phyloP scores from a whole-genome alignment of 2,797 vertebrate species.

The Cuculus canorus region DNA sequence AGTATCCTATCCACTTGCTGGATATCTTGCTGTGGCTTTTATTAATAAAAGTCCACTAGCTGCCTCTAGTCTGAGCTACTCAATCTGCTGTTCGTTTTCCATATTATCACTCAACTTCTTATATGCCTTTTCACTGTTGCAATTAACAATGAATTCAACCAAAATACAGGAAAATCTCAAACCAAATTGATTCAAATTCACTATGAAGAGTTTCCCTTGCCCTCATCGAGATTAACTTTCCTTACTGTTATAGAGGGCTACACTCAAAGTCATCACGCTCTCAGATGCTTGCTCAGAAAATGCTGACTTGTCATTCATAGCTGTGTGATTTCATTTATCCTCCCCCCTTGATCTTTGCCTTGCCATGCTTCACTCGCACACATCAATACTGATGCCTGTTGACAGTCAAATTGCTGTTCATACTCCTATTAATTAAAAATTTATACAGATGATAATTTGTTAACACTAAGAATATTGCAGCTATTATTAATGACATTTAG shows the following conservation, averaged over 20 bases:
- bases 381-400: conserved; percentile 67
- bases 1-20: not conserved
- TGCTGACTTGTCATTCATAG: conserved; percentile 57
- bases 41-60: conserved; percentile 34
- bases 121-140: conserved; percentile 34
- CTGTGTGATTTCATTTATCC: conserved; percentile 6
- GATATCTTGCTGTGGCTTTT: not conserved
- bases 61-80: conserved; percentile 33
- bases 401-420: conserved; percentile 72
- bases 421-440: conserved; percentile 74
- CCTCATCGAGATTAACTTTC: not conserved
- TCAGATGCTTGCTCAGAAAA: conserved; percentile 47
- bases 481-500: conserved; percentile 72
- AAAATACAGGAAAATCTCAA: conserved; percentile 16
- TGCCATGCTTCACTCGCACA: conserved; percentile 16
- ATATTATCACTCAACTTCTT: conserved; percentile 33
- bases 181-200: conserved; percentile 38
- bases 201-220: conserved; percentile 7
- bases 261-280: conserved; percentile 23
- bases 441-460: conserved; percentile 73
- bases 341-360: conserved; percentile 33
- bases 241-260: not conserved
- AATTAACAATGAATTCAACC: conserved; percentile 52
- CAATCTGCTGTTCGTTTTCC: conserved; percentile 7
- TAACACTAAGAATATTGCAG: conserved; percentile 64